Evolutionary conservation across 2,113 vertebrate species (phyloP).

Genomic region (Piprites chloris): DNA sequence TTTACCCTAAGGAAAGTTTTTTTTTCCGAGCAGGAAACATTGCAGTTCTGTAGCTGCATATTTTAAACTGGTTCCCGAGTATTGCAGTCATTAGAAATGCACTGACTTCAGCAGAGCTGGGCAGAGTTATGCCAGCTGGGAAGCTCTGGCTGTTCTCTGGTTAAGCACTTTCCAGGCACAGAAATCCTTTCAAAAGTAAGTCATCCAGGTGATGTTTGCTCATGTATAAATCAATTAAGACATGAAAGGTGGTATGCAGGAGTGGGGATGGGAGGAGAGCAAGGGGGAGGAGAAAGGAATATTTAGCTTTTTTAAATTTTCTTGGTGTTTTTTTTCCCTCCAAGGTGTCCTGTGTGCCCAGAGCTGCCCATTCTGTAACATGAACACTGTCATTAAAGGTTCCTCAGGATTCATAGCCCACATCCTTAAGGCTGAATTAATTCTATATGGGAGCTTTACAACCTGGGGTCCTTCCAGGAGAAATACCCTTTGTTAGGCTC

Average conservation of each 20-base stretch:
- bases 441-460: not conserved
- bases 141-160: not conserved
- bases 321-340: not conserved
- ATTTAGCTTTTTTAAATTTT: not conserved
- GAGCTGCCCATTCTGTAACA: not conserved
- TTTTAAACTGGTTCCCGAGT: constrained; percentile 29
- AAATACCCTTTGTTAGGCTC: not conserved
- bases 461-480: not conserved
- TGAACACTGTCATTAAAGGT: not conserved
- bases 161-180: not conserved
- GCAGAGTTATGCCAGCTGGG: constrained; percentile 3
- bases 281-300: not conserved
- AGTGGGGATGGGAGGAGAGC: not conserved
- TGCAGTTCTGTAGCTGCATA: not conserved
- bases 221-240: not conserved
- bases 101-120: constrained; percentile 25
- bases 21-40: not conserved
- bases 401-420: constrained; percentile 22
- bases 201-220: constrained; percentile 8
- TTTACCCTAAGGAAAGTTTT: not conserved
- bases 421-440: not conserved
- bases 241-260: not conserved
- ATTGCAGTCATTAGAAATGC: constrained; percentile 25
- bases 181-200: not conserved
- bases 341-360: not conserved